These are phyloP conservation scores for Protophormia terraenovae DNA, from an alignment of 2,888 invertebrate species.

Conservation along the genomic window DNA sequence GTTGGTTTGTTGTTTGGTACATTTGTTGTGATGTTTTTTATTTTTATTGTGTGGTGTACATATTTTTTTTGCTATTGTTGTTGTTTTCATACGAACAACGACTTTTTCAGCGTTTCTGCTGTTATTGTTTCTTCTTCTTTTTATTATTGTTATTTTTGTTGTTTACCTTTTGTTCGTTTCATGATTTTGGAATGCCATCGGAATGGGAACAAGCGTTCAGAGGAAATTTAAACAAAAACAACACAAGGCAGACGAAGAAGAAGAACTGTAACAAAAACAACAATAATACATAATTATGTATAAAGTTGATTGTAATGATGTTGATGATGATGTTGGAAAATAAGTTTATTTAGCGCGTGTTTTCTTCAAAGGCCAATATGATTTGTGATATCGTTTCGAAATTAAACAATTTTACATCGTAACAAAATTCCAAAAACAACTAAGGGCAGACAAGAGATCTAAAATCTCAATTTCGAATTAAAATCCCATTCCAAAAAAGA, in stretches of 20 bases:
- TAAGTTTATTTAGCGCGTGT: background rate
- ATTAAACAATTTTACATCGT: too few species aligned
- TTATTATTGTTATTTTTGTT: constrained; percentile 15
- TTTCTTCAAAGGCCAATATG: too few species aligned
- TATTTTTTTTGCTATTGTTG: background rate
- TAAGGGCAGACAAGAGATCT: too few species aligned
- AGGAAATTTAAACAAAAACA: constrained; percentile 62
- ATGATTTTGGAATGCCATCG: constrained; percentile 56
- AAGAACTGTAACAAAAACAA: constrained; percentile 39
- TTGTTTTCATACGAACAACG: constrained; percentile 42
- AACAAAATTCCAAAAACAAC: too few species aligned
- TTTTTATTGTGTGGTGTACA: constrained; percentile 11
- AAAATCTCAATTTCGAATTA: too few species aligned
- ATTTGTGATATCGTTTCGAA: too few species aligned
- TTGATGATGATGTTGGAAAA: background rate
- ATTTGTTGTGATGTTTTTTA: constrained; percentile 11
- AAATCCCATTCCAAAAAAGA: too few species aligned
- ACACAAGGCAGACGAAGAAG: background rate
- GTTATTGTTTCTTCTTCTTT: too few species aligned
- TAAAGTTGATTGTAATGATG: background rate
- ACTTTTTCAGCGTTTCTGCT: constrained; percentile 16
- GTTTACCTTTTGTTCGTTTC: constrained; percentile 8
- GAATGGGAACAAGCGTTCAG: constrained; percentile 63
- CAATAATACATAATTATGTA: background rate
- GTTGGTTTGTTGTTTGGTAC: too few species aligned